phyloP scores from a whole-genome alignment of 1,140 invertebrate species.

The Mactra quadrangularis region DNA sequence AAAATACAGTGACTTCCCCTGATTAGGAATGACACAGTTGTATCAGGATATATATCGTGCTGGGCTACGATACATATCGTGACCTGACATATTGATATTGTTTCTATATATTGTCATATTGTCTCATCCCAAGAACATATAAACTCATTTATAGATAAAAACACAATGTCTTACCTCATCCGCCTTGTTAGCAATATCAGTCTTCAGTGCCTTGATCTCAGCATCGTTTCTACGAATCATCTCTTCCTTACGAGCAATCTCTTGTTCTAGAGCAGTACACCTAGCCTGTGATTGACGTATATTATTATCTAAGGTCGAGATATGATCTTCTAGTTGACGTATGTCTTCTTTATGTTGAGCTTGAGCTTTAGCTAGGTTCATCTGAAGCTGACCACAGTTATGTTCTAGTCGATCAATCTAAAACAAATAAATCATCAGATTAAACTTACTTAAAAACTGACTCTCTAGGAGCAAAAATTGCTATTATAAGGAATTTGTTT shows the following conservation, averaged over 20 bases:
- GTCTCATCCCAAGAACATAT: too few relatives aligned
- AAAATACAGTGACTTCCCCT: too few relatives aligned
- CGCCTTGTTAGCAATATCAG: constrained; percentile 75
- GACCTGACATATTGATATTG: too few relatives aligned
- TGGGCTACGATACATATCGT: too few relatives aligned
- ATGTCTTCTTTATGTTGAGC: constrained; percentile 80
- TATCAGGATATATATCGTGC: too few relatives aligned
- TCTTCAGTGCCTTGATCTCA: constrained; percentile 73
- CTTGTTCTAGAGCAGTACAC: constrained; percentile 70
- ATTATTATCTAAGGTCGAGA: constrained; percentile 71
- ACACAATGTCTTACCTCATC: constrained; percentile 80
- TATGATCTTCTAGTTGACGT: constrained; percentile 73
- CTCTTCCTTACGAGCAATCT: constrained; percentile 75
- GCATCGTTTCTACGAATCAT: constrained; percentile 76
- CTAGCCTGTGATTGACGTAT: constrained; percentile 70
- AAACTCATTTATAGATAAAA: too few relatives aligned
- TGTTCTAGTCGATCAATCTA: constrained; percentile 80
- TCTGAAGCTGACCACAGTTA: constrained; percentile 79
- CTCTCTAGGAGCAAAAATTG: too few relatives aligned
- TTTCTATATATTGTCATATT: too few relatives aligned
- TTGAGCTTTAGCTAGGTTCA: constrained; percentile 80
- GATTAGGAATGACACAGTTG: too few relatives aligned
- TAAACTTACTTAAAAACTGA: too few relatives aligned
- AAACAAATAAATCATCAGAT: constrained; percentile 28
- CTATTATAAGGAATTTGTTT: too few relatives aligned